Evolutionary conservation across 1,140 invertebrate genomes (phyloP), one percentile per base, ranked within the genome.

Genomic region (Platyscapa corneri): DNA sequence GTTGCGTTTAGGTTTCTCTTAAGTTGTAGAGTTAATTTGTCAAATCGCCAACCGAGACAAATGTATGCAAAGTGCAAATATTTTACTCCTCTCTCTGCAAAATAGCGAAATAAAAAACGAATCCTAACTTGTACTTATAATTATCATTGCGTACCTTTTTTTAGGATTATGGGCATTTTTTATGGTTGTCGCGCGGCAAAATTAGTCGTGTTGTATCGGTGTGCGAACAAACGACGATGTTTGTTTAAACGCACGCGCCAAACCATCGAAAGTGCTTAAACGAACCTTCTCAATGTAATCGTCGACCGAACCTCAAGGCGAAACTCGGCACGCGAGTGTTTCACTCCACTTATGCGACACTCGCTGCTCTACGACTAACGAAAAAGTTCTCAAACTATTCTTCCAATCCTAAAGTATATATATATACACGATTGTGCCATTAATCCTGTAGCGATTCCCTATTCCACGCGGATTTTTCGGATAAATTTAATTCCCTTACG

Each of bases 41-140:
- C 83, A 80, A 80, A 80, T 85, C 77, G 83, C 77, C 65, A 85
- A 80, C 83, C 83, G 67, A 80, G 64, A 64, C 65, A 56, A 34
- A 74, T 39, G 42, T 34, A 37, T 77, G 49, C 23, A 32, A 3
- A 53, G 27, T 30, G 64, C 72, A 16, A 42, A 64, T 83, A 42
- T 83, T 39, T 6, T 77, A 46, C 30, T 42, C 23, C 14, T n/a
- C n/a, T n/a, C n/a, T n/a, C n/a, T n/a, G n/a, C n/a, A n/a, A n/a
- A n/a, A n/a, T n/a, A n/a, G 32, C 8, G 39, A 23, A 5, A 27
- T 65, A 80, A 8, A 49, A 42, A 34, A 12, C 27, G 34, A 76
- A 75, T 60, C 42, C 30, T 49, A 37, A 65, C 56, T 72, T 49
- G 34, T 42, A 70, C 56, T n/a, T n/a, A n/a, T n/a, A n/a, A n/a